Evolutionary conservation across 2,797 vertebrate species (phyloP).

Genomic region (Karalla daura): DNA sequence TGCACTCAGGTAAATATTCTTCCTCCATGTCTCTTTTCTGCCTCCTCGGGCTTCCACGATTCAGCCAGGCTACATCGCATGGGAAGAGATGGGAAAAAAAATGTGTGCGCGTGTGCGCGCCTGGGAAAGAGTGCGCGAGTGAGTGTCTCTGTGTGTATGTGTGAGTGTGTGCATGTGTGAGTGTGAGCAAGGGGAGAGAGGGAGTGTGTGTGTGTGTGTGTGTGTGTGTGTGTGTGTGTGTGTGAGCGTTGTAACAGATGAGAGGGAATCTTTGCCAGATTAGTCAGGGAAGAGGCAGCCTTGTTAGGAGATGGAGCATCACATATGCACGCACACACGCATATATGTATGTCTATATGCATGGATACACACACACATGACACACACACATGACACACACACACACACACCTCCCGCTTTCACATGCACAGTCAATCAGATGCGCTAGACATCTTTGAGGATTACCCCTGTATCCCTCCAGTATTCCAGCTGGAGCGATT

Average conservation of each 20-base stretch:
- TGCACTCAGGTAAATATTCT: constrained; percentile 98
- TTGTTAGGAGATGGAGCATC: constrained; percentile 83
- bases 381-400: too few species aligned
- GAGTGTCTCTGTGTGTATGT: constrained; percentile 22
- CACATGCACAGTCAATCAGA: constrained; percentile 60
- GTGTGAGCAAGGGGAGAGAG: not conserved
- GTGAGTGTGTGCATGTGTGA: constrained; percentile 26
- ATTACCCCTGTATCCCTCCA: constrained; percentile 79
- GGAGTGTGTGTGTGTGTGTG: constrained; percentile 21
- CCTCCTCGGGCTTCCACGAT: constrained; percentile 83
- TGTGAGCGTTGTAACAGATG: constrained; percentile 76
- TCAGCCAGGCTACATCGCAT: constrained; percentile 90
- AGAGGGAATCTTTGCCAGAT: constrained; percentile 82
- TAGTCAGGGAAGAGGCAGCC: constrained; percentile 77
- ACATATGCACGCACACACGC: constrained; percentile 56
- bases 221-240: constrained; percentile 57
- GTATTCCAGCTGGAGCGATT: constrained; percentile 76
- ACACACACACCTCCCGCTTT: constrained; percentile 37
- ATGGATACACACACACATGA: too few species aligned
- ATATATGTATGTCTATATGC: not conserved
- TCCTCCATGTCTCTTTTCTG: constrained; percentile 64
- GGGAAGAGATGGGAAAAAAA: constrained; percentile 75
- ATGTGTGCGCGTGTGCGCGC: constrained; percentile 36
- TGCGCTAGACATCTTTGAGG: constrained; percentile 82
- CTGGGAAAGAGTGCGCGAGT: constrained; percentile 24